Evolutionary conservation across 2,797 vertebrate species (phyloP).

Genomic region (Silurus lanzhouensis): DNA sequence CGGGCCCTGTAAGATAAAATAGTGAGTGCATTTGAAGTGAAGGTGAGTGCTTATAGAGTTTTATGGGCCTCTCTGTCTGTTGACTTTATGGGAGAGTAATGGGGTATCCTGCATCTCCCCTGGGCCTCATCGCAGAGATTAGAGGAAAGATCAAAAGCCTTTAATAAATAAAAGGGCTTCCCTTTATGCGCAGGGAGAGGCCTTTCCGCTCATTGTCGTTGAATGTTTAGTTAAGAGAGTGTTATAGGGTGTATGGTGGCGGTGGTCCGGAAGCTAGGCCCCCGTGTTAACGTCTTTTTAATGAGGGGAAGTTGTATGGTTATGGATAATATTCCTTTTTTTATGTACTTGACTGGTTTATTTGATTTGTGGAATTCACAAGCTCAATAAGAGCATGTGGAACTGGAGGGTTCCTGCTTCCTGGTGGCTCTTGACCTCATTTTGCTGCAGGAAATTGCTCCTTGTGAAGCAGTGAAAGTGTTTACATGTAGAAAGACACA

Average conservation of each 20-base stretch:
- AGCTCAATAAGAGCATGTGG: neutral
- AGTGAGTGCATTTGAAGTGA: constrained; percentile 46
- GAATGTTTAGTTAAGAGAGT: constrained; percentile 69
- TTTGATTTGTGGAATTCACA: neutral
- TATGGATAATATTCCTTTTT: neutral
- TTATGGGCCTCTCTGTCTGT: constrained; percentile 48
- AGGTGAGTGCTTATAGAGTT: constrained; percentile 48
- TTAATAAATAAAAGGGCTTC: constrained; percentile 35
- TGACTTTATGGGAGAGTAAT: constrained; percentile 52
- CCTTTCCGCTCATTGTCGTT: constrained; percentile 68
- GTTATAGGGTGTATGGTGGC: constrained; percentile 55
- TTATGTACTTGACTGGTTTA: neutral
- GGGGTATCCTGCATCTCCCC: constrained; percentile 39
- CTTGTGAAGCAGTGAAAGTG: neutral
- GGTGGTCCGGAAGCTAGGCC: constrained; percentile 56
- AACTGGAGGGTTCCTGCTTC: neutral
- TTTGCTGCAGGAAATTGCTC: neutral
- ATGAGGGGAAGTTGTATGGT: constrained; percentile 25
- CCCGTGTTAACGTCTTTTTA: constrained; percentile 26
- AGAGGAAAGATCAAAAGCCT: constrained; percentile 53
- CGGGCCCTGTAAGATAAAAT: constrained; percentile 50
- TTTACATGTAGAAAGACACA: neutral
- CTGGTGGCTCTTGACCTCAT: neutral
- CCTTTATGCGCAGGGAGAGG: constrained; percentile 54
- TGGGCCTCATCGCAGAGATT: constrained; percentile 47